Evolutionary conservation across 2,888 invertebrate genomes (phyloP).

Genomic region (Melanargia galathea): DNA sequence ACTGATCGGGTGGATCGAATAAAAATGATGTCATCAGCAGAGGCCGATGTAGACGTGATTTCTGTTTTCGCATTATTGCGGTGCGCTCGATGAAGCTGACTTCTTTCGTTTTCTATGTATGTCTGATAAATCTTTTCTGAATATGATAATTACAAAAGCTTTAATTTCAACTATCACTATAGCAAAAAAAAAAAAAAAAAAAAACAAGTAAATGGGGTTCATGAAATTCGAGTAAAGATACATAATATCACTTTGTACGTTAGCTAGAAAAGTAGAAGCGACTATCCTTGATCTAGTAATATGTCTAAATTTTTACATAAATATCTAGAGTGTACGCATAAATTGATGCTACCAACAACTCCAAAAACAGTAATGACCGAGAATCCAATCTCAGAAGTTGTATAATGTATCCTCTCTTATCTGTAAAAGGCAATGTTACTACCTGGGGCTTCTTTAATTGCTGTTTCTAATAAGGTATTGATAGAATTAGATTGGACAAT

Average conservation of each 20-base stretch:
- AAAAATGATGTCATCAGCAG: no score
- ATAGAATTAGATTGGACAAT: not conserved
- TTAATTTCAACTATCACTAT: no score
- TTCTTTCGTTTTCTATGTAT: no score
- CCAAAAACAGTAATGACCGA: conserved; percentile 52
- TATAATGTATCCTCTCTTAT: conserved; percentile 14
- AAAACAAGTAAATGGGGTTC: no score
- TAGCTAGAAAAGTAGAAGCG: not conserved
- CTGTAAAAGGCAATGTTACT: conserved; percentile 26
- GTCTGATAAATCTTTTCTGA: no score
- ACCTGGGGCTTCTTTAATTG: conserved; percentile 2
- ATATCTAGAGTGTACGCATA: conserved; percentile 23
- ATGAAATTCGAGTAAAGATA: not conserved
- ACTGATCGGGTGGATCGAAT: no score
- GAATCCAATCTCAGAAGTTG: conserved; percentile 27
- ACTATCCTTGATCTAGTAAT: conserved; percentile 9
- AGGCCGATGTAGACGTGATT: no score
- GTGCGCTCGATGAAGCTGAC: no score
- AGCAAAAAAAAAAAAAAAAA: no score
- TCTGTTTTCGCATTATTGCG: no score
- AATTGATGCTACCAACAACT: conserved; percentile 41
- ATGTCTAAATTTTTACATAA: conserved; percentile 15
- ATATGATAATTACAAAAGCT: no score
- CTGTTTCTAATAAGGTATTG: not conserved
- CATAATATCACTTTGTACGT: not conserved